phyloP scores from a whole-genome alignment of 2,888 invertebrate species.

The Pseudoips prasinana region DNA sequence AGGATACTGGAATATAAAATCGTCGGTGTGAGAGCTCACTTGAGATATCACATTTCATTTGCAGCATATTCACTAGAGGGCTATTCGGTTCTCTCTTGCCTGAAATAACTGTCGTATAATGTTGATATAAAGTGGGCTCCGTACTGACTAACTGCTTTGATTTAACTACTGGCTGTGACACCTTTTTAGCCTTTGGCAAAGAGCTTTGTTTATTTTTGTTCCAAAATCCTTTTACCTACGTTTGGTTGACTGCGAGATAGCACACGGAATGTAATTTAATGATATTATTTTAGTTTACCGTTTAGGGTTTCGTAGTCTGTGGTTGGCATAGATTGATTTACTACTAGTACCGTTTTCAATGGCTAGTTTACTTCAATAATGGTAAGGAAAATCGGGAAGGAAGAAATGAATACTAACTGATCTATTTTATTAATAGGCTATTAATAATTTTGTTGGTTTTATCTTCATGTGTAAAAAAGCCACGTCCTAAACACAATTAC shows the following conservation, averaged over 20 bases:
- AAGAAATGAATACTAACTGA: no score
- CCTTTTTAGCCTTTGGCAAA: conserved; percentile 22
- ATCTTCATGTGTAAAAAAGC: no score
- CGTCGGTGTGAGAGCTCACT: conserved; percentile 10
- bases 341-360: no score
- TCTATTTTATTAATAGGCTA: no score
- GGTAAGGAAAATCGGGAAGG: no score
- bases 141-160: conserved; percentile 38
- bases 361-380: no score
- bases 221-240: conserved; percentile 10
- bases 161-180: conserved; percentile 31
- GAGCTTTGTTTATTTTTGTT: conserved; percentile 25
- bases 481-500: no score
- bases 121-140: conserved; percentile 56
- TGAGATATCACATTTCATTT: conserved; percentile 53
- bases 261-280: conserved; percentile 2
- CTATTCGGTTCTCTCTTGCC: conserved; percentile 56
- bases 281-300: no score
- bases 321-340: no score
- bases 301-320: no score
- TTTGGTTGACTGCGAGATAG: conserved; percentile 3
- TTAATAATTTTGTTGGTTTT: no score
- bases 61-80: conserved; percentile 57
- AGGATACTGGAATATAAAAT: conserved; percentile 23
- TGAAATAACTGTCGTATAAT: conserved; percentile 73